Evolutionary conservation across 2,113 vertebrate genomes (phyloP).

Genomic region (Cinclus mexicanus): DNA sequence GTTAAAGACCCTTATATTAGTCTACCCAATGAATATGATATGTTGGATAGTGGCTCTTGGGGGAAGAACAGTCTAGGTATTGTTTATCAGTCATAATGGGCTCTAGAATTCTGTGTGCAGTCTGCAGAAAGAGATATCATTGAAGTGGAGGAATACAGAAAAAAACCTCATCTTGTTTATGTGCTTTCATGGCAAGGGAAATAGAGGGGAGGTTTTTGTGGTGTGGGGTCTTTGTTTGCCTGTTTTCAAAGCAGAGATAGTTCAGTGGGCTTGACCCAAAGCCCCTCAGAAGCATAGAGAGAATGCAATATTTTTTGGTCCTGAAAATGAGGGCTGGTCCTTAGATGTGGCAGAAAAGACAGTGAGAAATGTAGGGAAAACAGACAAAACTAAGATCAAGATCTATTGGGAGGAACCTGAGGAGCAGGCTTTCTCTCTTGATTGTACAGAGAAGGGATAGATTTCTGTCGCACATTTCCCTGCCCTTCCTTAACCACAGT

Average conservation of each 20-base stretch:
- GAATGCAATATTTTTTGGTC: neutral
- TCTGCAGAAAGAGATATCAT: neutral
- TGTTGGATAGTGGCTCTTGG: neutral
- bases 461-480: neutral
- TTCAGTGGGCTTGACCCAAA: neutral
- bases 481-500: neutral
- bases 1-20: neutral
- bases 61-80: neutral
- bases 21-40: fast-evolving
- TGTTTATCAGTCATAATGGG: neutral
- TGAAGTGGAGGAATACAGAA: neutral
- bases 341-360: neutral
- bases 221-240: neutral
- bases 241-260: fast-evolving
- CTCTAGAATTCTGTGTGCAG: neutral
- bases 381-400: neutral
- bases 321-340: neutral
- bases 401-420: neutral
- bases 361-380: neutral
- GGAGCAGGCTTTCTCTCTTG: neutral
- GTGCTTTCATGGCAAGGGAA: neutral
- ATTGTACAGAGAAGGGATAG: neutral
- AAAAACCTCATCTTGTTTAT: neutral
- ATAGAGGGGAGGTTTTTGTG: neutral
- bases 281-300: neutral